Base-by-base conservation (phyloP, 2,888 invertebrate species). In the Galeopsomyia nigrocyanea region DNA sequence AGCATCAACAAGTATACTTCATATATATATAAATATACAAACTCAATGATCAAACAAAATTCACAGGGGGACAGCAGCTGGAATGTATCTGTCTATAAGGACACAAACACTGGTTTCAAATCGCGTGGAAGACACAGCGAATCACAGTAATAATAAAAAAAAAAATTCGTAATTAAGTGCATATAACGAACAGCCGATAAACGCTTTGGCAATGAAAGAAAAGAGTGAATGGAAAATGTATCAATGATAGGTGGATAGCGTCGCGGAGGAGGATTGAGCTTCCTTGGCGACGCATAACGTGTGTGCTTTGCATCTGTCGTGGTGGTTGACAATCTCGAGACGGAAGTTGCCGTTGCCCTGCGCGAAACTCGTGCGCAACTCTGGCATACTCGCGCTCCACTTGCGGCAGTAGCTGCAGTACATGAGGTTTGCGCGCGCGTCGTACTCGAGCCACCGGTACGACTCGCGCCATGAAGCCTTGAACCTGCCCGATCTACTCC, bases 291-390 rank as follows among this genome's bases (percentile, higher is more conserved):
- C 86, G 83, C 93, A 93, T 80, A 92, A 86, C 78, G 91, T 90
- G 84, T 93, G 93, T 47, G 93, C 93, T 85, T 93, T 94, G 84
- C 92, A 93, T 83, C 92, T 93, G 83, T 93, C 92, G 82, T 93
- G 93, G 85, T 93, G 93, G 84, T 93, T 93, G 60, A 94, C 91
- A 80, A 93, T 93, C 87, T 93, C 93, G 75, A 93, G 87, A 66
- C 93, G 89, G 86, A 93, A 93, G 85, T 93, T 93, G 60, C 91
- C 90, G 80, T 92, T 94, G 71, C 93, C 93, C 80, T 92, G 91
- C n/a, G 93, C 92, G 80, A 94, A 94, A 0, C 93, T 93, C n/a
- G 93, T 93, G 71, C 93, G 89, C 80, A 92, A 92, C 75, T 92
- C 91, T 16, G 92, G 91, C 77, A 92, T 88, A 22, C 90, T 90